Percentiles rank a stretch among this genome's conserved stretches.
phyloP scores from a whole-genome alignment of 1,140 invertebrate species.

The Aricia agestis region DNA sequence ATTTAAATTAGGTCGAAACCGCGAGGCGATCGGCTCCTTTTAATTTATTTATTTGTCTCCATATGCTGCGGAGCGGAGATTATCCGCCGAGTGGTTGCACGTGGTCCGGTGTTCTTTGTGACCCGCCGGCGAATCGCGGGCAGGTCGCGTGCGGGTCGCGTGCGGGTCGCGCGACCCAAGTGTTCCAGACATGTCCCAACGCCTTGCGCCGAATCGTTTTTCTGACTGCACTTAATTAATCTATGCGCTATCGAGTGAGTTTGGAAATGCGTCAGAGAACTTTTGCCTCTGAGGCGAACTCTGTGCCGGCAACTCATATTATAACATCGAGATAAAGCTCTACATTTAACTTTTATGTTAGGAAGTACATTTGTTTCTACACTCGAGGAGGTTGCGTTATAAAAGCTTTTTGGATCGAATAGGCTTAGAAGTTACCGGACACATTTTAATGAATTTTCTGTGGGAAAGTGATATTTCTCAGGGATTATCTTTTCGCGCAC shows the following conservation, averaged over 20 bases:
- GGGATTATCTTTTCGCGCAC: no score
- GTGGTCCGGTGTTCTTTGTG: constrained; percentile 35
- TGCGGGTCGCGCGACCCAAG: constrained; percentile 48
- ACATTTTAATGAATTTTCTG: no score
- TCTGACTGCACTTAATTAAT: constrained; percentile 65
- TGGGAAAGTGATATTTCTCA: no score
- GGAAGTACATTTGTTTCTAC: no score
- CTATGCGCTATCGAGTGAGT: constrained; percentile 32
- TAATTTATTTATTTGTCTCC: constrained; percentile 72
- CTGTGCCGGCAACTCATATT: neutral
- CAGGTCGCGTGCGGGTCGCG: constrained; percentile 27
- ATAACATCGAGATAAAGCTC: no score
- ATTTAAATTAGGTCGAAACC: constrained; percentile 38
- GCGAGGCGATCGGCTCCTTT: constrained; percentile 42
- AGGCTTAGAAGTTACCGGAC: no score
- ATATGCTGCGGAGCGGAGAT: constrained; percentile 53
- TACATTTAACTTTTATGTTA: no score
- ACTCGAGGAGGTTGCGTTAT: no score
- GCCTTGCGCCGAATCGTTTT: constrained; percentile 55
- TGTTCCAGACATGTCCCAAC: constrained; percentile 55
- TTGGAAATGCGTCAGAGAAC: no score
- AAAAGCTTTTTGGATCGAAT: no score
- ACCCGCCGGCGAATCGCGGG: constrained; percentile 14
- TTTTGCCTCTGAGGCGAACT: no score
- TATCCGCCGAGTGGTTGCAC: constrained; percentile 53